phyloP scores from a whole-genome alignment of 2,113 vertebrate species.

The Charina bottae region DNA sequence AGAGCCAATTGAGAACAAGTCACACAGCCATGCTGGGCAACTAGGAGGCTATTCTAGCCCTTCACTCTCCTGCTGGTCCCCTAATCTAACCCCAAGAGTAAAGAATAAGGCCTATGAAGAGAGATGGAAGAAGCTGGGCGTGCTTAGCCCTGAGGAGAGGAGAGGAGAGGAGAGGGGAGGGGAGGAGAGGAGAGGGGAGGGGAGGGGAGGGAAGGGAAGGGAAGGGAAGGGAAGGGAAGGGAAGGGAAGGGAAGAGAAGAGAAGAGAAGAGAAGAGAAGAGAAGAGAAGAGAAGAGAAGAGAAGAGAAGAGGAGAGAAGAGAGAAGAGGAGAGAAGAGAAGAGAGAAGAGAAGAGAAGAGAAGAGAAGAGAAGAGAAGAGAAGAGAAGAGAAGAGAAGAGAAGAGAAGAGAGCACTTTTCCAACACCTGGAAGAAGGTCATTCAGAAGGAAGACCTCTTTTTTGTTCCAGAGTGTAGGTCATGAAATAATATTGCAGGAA shows the following conservation, averaged over 20 bases:
- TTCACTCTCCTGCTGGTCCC: rapidly evolving
- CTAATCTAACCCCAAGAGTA: too few species aligned
- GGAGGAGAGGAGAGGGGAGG: too few species aligned
- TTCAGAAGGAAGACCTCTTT: background rate
- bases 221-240: too few species aligned
- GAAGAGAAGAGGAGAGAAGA: too few species aligned
- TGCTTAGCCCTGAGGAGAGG: background rate
- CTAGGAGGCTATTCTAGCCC: background rate
- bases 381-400: background rate
- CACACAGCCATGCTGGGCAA: background rate
- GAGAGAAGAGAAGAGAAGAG: too few species aligned
- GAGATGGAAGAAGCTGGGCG: background rate
- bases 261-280: too few species aligned
- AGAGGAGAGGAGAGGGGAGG: background rate
- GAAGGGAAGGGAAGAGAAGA: too few species aligned
- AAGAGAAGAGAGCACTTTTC: background rate
- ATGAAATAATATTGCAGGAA: background rate
- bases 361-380: too few species aligned
- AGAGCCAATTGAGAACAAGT: background rate
- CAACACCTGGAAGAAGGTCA: background rate
- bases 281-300: too few species aligned
- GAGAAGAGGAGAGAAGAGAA: too few species aligned
- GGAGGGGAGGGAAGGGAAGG: too few species aligned
- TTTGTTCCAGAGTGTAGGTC: background rate
- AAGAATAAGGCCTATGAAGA: background rate